These are phyloP conservation scores for Thaumetopoea pityocampa DNA, from an alignment of 1,140 invertebrate species.

Conservation along the genomic window DNA sequence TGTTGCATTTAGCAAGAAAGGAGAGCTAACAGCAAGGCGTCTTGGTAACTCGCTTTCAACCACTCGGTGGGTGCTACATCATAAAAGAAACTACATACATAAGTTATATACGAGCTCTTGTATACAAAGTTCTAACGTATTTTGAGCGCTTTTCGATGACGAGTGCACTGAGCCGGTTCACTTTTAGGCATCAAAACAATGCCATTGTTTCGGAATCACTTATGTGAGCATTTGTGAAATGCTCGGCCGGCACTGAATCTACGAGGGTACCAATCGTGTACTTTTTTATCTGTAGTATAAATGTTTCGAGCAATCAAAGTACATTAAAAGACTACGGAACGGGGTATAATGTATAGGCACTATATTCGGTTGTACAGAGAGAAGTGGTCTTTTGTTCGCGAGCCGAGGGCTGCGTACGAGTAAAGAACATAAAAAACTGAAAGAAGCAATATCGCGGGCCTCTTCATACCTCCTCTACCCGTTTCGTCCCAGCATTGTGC, in stretches of 20 bases:
- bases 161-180: conserved; percentile 60
- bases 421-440: conserved; percentile 39
- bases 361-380: conserved; percentile 35
- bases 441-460: conserved; percentile 41
- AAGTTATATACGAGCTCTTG: conserved; percentile 40
- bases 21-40: conserved; percentile 52
- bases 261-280: not conserved
- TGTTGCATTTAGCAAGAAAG: conserved; percentile 65
- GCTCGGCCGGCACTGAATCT: conserved; percentile 16
- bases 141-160: conserved; percentile 72
- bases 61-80: conserved; percentile 54
- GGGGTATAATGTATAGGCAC: conserved; percentile 10
- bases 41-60: conserved; percentile 62
- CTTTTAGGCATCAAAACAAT: conserved; percentile 65
- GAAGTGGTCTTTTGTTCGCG: conserved; percentile 41
- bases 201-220: conserved; percentile 57
- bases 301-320: conserved; percentile 14
- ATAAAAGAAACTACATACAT: conserved; percentile 57
- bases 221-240: conserved; percentile 42
- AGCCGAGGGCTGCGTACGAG: conserved; percentile 25
- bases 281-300: conserved; percentile 2
- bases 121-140: conserved; percentile 57
- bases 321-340: conserved; percentile 6
- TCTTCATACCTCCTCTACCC: conserved; percentile 35
- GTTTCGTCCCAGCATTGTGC: conserved; percentile 37